A percentile compares a stretch with the other conserved stretches of the same genome.
Conservation (phyloP, 2,113 vertebrate genomes). For the Thamnaconus septentrionalis region DNA sequence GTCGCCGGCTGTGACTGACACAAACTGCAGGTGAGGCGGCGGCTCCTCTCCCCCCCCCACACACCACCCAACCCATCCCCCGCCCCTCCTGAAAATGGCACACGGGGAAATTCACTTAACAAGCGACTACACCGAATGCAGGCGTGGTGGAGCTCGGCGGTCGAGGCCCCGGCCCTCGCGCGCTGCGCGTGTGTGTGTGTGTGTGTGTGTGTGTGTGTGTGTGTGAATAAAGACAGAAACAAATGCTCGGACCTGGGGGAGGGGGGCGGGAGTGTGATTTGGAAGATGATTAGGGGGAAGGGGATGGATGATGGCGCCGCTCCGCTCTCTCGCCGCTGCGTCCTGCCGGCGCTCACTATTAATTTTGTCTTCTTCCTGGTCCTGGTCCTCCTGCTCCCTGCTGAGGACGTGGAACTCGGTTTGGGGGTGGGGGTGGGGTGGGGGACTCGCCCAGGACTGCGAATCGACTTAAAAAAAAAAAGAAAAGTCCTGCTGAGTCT, state of each 20-base stretch:
- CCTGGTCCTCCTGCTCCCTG: constrained; percentile 18
- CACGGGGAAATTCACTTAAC: constrained; percentile 76
- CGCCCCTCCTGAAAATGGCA: constrained; percentile 67
- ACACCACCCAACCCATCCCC: too few species aligned
- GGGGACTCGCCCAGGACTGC: too few species aligned
- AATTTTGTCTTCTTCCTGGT: constrained; percentile 34
- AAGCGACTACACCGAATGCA: constrained; percentile 49
- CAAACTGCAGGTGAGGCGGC: constrained; percentile 57
- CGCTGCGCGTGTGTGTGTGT: too few species aligned
- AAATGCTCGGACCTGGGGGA: constrained; percentile 40
- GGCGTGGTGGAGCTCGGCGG: constrained; percentile 36
- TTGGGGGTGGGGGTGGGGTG: too few species aligned
- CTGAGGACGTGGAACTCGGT: neutral
- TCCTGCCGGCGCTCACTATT: constrained; percentile 33
- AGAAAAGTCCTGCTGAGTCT: constrained; percentile 63
- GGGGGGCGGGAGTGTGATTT: constrained; percentile 23
- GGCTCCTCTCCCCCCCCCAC: constrained; percentile 6
- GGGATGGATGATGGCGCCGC: constrained; percentile 17
- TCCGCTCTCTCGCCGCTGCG: constrained; percentile 41
- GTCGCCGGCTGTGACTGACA: constrained; percentile 71
- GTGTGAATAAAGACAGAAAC: constrained; percentile 53
- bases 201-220: constrained; percentile 34
- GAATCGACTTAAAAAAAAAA: neutral
- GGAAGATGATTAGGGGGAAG: constrained; percentile 55
- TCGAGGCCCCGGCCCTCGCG: too few species aligned